Base-by-base conservation (phyloP, 2,797 vertebrate species). In the Crocidura indochinensis region DNA sequence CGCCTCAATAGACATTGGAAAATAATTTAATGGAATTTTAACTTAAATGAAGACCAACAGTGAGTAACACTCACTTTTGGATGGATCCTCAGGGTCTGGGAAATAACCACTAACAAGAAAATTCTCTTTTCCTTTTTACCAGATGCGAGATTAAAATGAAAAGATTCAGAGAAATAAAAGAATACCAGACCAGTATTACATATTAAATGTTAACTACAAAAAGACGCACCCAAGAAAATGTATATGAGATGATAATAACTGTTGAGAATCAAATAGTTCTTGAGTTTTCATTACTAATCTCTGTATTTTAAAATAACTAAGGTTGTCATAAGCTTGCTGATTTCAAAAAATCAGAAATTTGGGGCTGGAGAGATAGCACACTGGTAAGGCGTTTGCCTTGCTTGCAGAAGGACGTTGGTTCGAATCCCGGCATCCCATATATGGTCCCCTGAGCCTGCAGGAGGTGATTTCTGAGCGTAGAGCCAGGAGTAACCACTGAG, bases 11-110 rank as follows among this genome's bases (percentile, higher is more conserved):
- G 19, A 84, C 93, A 95, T 14, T 73, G 87, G 62, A 4, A 85
- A 81, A 94, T 87, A 83, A 20, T 92, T 87, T 46, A 94, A 62
- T 88, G 84, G 87, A 62, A 96, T 95, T 96, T 95, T 75, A 69
- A 8, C 24, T 96, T 83, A 78, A 64, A 15, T 86, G 73, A 95
- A 91, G 88, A 60, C 20, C 71, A 60, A 4, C 79, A 17, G 2
- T 91, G 72, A 94, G 77, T 84, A 96, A 69, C 10, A 71, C 15
- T 81, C 82, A 64, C 19, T 51, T 67, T 51, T 31, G 3, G 0
- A 79, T 87, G 38, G 19, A 91, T 92, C 92, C 84, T 95, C 27
- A 46, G 64, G 10, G 20, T 69, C 79, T 38, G 19, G 26, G 72
- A 75, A 1, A 64, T 0, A 81, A 84, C 10, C 47, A 75, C 62